Evolutionary conservation across 2,888 invertebrate genomes (phyloP).

Genomic region (Andrena dorsata): DNA sequence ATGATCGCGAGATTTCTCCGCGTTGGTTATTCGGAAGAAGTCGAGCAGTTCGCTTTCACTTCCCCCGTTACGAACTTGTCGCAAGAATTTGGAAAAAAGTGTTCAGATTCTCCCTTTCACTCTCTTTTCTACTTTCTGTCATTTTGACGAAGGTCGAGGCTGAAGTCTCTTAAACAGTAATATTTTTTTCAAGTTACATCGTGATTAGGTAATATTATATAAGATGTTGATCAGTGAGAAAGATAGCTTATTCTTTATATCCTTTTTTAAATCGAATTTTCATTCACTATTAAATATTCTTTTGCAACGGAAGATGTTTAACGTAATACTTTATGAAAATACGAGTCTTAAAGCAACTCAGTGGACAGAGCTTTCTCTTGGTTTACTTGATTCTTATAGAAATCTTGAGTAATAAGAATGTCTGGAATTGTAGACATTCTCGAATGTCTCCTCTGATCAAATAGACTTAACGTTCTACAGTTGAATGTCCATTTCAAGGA

Average conservation of each 20-base stretch:
- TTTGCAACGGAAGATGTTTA: too few species aligned
- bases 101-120: neutral
- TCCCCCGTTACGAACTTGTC: conserved; percentile 14
- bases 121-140: neutral
- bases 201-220: neutral
- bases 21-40: conserved; percentile 15
- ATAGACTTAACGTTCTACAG: too few species aligned
- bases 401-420: too few species aligned
- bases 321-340: too few species aligned
- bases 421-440: too few species aligned
- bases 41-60: conserved; percentile 50
- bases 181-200: neutral
- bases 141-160: neutral
- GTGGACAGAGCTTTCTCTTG: too few species aligned
- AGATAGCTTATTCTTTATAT: neutral
- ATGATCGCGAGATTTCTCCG: conserved; percentile 31
- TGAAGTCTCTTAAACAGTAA: neutral
- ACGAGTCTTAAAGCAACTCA: too few species aligned
- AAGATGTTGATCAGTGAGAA: neutral
- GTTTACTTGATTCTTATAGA: too few species aligned
- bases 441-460: too few species aligned
- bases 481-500: too few species aligned
- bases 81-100: conserved; percentile 34
- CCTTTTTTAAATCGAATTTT: too few species aligned
- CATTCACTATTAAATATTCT: too few species aligned